Percentiles rank a stretch among this genome's conserved stretches.
These are phyloP conservation scores for Melanargia galathea DNA, from an alignment of 2,888 invertebrate species.

Conservation along the genomic window DNA sequence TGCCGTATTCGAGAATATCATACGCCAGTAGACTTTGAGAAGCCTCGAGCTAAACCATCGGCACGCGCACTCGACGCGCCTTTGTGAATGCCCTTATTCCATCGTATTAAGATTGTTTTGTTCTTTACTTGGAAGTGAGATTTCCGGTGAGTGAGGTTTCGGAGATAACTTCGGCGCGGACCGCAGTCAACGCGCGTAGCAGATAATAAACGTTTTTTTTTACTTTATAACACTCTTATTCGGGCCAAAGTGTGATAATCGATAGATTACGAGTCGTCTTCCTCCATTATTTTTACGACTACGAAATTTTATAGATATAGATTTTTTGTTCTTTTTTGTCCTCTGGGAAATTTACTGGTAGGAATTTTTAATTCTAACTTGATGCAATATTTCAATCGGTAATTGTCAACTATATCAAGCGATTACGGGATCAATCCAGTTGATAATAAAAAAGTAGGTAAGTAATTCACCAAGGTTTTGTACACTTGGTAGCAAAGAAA, in stretches of 20 bases:
- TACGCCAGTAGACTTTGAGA: slow-evolving; percentile 18
- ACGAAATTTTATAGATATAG: slow-evolving; percentile 12
- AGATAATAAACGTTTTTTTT: slow-evolving; percentile 28
- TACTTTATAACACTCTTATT: slow-evolving; percentile 25
- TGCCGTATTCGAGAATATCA: too few relatives aligned
- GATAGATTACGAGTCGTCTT: slow-evolving; percentile 11
- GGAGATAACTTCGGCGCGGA: slow-evolving; percentile 27
- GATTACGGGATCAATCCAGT: too few relatives aligned
- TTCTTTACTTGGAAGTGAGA: slow-evolving; percentile 70
- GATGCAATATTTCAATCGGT: not conserved
- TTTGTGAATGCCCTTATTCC: slow-evolving; percentile 32
- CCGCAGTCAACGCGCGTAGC: slow-evolving; percentile 26
- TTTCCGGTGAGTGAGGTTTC: slow-evolving; percentile 56
- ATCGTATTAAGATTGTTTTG: slow-evolving; percentile 61
- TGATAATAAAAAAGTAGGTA: too few relatives aligned
- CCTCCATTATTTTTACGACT: slow-evolving; percentile 14
- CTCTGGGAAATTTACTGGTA: not conserved
- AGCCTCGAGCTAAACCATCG: slow-evolving; percentile 44
- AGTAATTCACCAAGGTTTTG: too few relatives aligned
- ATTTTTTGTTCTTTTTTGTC: not conserved
- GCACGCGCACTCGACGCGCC: slow-evolving; percentile 65
- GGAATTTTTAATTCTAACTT: not conserved
- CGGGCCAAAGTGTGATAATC: slow-evolving; percentile 21
- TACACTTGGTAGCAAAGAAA: too few relatives aligned
- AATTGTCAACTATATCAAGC: too few relatives aligned